These are phyloP conservation scores for Muscina levida DNA, from an alignment of 2,888 invertebrate species.

Conservation along the genomic window DNA sequence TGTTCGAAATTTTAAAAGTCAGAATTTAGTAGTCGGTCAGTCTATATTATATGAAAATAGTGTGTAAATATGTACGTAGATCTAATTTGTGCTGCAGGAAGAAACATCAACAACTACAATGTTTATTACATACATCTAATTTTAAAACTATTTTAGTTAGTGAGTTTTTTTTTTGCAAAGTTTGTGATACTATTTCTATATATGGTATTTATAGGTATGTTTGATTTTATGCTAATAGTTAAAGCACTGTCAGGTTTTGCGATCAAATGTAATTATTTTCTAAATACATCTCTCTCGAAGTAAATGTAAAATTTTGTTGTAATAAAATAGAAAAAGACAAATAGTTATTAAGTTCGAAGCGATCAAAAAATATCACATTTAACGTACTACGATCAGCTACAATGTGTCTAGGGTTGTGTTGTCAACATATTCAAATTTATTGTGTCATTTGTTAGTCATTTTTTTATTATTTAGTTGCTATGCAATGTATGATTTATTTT, in stretches of 20 bases:
- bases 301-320: too few relatives aligned
- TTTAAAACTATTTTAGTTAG: background rate
- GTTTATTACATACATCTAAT: background rate
- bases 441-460: slow-evolving; percentile 49
- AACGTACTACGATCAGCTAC: background rate
- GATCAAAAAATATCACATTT: background rate
- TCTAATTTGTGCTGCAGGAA: too few relatives aligned
- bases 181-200: slow-evolving; percentile 33
- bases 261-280: too few relatives aligned
- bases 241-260: too few relatives aligned
- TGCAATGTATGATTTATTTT: slow-evolving; percentile 52
- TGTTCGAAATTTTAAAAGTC: too few relatives aligned
- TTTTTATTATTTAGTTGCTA: slow-evolving; percentile 52
- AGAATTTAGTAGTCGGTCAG: too few relatives aligned
- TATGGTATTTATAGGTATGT: background rate
- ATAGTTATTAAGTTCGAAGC: background rate
- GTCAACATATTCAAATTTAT: slow-evolving; percentile 27
- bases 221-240: too few relatives aligned
- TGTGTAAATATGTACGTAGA: too few relatives aligned
- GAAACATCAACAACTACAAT: too few relatives aligned
- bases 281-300: too few relatives aligned
- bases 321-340: slow-evolving; percentile 17
- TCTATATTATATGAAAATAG: too few relatives aligned
- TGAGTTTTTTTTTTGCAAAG: background rate
- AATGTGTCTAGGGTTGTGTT: slow-evolving; percentile 34